These are phyloP conservation scores for Magallana ariakensis DNA, from an alignment of 1,140 invertebrate species.

Conservation along the genomic window DNA sequence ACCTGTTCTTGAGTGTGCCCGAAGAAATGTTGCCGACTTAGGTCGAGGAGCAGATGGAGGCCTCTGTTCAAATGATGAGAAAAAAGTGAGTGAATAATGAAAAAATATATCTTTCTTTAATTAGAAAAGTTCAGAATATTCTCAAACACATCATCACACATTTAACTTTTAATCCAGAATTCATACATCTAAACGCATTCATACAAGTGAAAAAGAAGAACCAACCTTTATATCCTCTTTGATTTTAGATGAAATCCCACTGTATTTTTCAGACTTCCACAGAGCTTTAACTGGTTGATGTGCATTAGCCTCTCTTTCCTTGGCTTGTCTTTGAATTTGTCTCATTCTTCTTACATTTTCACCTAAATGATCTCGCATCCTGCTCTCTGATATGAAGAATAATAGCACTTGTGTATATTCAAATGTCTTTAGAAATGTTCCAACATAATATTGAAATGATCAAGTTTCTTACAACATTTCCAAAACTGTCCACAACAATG, in stretches of 20 bases:
- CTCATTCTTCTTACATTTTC: slow-evolving; percentile 78
- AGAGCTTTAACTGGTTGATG: slow-evolving; percentile 77
- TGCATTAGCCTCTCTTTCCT: slow-evolving; percentile 70
- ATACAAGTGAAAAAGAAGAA: neutral
- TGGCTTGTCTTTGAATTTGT: slow-evolving; percentile 76
- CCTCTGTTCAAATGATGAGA: slow-evolving; percentile 59
- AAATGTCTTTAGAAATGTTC: slow-evolving; percentile 24
- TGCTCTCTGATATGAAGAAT: slow-evolving; percentile 61
- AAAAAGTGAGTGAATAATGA: neutral
- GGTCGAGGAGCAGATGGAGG: slow-evolving; percentile 73
- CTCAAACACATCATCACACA: neutral
- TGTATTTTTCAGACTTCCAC: slow-evolving; percentile 79
- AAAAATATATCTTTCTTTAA: too few species aligned
- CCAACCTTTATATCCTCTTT: slow-evolving; percentile 73
- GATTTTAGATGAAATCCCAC: slow-evolving; percentile 75
- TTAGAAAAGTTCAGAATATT: too few species aligned
- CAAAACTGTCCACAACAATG: too few species aligned
- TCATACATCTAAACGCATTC: neutral
- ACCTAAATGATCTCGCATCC: slow-evolving; percentile 74
- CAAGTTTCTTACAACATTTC: too few species aligned
- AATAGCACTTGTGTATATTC: neutral
- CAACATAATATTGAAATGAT: neutral
- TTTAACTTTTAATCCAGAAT: neutral
- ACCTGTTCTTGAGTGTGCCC: slow-evolving; percentile 78
- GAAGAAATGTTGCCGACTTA: slow-evolving; percentile 73